Evolutionary conservation across 2,797 vertebrate genomes (phyloP).

Genomic region (Muscicapa striata): DNA sequence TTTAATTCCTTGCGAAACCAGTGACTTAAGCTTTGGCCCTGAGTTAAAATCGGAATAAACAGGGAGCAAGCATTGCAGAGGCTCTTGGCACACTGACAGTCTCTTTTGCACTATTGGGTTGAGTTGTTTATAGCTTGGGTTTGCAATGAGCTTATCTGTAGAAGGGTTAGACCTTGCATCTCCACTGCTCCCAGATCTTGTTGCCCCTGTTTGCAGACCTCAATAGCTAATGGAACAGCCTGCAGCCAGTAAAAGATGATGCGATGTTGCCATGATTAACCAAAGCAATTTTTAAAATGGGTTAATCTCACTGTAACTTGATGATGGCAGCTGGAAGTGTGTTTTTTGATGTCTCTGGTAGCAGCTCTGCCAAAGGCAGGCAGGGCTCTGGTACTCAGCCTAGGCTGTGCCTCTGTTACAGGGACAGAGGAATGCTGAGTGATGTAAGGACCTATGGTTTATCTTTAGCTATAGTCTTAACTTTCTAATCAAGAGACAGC

Average conservation of each 20-base stretch:
- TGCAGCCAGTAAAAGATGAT: not conserved
- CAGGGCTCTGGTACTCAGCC: not conserved
- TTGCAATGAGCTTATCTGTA: accelerated
- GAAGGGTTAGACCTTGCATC: not conserved
- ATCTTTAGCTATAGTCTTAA: not conserved
- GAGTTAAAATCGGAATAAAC: not conserved
- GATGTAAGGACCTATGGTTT: not conserved
- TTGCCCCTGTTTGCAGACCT: not conserved
- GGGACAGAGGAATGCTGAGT: not conserved
- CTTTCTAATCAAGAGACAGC: not conserved
- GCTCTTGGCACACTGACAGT: not conserved
- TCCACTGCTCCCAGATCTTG: not conserved
- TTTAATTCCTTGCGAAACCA: not conserved
- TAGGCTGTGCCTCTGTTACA: not conserved
- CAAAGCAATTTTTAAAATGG: not conserved
- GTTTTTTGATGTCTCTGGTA: not conserved
- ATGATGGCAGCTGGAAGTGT: not conserved
- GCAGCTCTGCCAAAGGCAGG: not conserved
- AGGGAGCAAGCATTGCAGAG: not conserved
- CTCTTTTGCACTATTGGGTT: not conserved
- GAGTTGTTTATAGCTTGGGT: not conserved
- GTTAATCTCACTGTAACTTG: not conserved
- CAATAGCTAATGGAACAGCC: not conserved
- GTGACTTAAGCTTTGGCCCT: not conserved
- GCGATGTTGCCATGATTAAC: not conserved